Conservation (phyloP, 2,113 vertebrate genomes). For the Himantopus leucocephalus region DNA sequence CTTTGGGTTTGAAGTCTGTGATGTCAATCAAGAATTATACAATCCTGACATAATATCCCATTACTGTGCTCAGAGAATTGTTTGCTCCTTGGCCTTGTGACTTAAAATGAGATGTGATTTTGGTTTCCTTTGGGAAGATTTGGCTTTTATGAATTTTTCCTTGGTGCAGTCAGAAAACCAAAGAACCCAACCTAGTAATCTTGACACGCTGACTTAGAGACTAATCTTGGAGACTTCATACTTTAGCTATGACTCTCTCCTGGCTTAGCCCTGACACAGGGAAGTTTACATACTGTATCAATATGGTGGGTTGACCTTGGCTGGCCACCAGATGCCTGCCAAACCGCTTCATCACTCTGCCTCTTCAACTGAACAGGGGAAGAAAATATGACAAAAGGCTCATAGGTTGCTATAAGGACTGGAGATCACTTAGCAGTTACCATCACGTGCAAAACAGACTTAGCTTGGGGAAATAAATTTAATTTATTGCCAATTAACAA, state of each 20-base stretch:
- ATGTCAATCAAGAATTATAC: background rate
- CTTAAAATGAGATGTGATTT: background rate
- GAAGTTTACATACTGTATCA: background rate
- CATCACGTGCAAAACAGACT: background rate
- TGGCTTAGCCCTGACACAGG: background rate
- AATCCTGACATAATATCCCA: background rate
- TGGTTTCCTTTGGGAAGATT: background rate
- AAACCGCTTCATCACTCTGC: background rate
- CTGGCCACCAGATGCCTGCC: background rate
- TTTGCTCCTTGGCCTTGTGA: background rate
- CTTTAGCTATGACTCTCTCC: background rate
- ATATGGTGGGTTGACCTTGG: background rate
- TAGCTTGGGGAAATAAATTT: background rate
- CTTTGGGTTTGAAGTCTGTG: background rate
- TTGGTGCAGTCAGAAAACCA: background rate
- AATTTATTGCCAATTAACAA: background rate
- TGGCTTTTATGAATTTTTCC: background rate
- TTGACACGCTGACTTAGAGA: background rate
- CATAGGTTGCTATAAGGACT: rapidly evolving
- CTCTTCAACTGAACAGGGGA: background rate
- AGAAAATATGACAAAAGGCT: background rate
- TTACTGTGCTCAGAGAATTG: background rate
- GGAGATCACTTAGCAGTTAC: background rate
- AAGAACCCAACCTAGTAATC: background rate
- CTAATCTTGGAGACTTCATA: background rate